These are phyloP conservation scores for Apodemus sylvaticus DNA, from an alignment of 2,113 vertebrate genomes.

Conservation along the genomic window DNA sequence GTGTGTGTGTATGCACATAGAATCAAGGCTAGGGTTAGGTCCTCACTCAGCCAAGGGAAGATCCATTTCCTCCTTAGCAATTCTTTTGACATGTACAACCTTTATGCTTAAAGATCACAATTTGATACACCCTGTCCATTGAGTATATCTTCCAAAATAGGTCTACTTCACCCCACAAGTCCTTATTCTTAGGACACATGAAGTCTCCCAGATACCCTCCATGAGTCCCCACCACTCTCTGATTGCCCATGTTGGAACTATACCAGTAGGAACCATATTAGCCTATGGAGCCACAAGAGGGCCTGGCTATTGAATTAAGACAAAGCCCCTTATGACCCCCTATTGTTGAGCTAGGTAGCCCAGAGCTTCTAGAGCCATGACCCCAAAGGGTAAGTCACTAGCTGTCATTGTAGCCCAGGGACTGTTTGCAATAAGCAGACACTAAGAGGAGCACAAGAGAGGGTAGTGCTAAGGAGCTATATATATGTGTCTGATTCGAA, in stretches of 20 bases:
- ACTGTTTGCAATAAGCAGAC: not conserved
- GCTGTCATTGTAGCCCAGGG: not conserved
- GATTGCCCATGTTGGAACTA: not conserved
- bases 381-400: not conserved
- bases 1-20: not conserved
- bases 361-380: not conserved
- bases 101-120: slow-evolving; percentile 84
- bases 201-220: not conserved
- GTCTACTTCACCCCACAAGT: slow-evolving; percentile 52
- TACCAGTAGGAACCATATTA: not conserved
- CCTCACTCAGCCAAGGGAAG: too few relatives aligned
- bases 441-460: not conserved
- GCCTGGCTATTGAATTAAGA: not conserved
- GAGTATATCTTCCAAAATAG: slow-evolving; percentile 62
- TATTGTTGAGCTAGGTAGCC: not conserved
- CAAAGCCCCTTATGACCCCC: not conserved
- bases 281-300: not conserved
- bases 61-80: not conserved
- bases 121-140: slow-evolving; percentile 86
- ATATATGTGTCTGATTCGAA: not conserved
- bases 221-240: not conserved
- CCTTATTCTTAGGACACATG: slow-evolving; percentile 51
- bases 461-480: accelerated
- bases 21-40: not conserved
- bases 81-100: not conserved